These are phyloP conservation scores for Sinonovacula constricta DNA, from an alignment of 1,140 invertebrate species.

Conservation along the genomic window DNA sequence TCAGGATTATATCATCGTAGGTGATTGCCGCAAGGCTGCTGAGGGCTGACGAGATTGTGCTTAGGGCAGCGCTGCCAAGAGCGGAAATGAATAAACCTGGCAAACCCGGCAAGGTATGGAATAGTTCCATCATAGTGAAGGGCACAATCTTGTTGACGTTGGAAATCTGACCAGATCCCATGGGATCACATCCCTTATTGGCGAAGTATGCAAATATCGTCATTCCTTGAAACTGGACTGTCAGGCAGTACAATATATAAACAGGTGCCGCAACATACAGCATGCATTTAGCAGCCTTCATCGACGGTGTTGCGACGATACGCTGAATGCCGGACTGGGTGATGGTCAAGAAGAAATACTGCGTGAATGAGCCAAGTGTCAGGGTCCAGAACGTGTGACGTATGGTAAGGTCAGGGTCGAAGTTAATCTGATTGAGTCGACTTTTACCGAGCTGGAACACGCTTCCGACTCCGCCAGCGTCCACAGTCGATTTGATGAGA, in stretches of 20 bases:
- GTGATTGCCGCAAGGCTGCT: conserved; percentile 23
- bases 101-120: conserved; percentile 16
- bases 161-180: conserved; percentile 15
- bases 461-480: not conserved
- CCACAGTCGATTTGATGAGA: conserved; percentile 11
- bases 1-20: conserved; percentile 26
- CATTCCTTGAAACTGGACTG: conserved; percentile 11
- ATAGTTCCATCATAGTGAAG: conserved; percentile 31
- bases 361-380: conserved; percentile 4
- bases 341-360: conserved; percentile 24
- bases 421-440: conserved; percentile 18
- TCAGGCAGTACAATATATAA: conserved; percentile 4
- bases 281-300: not conserved
- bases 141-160: conserved; percentile 39
- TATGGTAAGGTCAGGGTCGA: conserved; percentile 26
- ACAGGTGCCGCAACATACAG: conserved; percentile 33
- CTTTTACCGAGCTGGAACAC: not conserved
- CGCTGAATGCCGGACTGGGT: conserved; percentile 33
- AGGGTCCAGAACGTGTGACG: conserved; percentile 33
- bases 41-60: conserved; percentile 29
- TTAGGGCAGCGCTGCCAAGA: conserved; percentile 7
- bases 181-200: conserved; percentile 18
- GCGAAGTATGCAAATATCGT: conserved; percentile 23
- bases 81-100: conserved; percentile 32
- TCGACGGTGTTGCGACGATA: conserved; percentile 18